These are phyloP conservation scores for Hystrix brachyura DNA, from an alignment of 2,113 vertebrate genomes.

Conservation along the genomic window DNA sequence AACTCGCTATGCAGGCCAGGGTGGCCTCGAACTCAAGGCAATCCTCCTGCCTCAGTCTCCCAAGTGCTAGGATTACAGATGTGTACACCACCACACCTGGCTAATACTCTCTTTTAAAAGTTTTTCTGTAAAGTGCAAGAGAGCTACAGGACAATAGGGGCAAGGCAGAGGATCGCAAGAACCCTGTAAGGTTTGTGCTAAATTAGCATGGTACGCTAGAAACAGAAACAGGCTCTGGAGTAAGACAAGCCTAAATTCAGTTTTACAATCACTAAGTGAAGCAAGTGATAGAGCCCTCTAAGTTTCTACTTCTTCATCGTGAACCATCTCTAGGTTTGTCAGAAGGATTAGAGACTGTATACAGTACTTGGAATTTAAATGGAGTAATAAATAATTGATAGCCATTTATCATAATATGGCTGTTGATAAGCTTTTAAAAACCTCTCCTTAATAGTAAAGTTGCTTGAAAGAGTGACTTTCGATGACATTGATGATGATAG, in stretches of 20 bases:
- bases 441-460: slow-evolving; percentile 8
- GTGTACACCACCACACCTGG: too few relatives aligned
- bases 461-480: slow-evolving; percentile 15
- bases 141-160: not conserved
- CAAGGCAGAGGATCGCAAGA: slow-evolving; percentile 18
- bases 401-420: not conserved
- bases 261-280: slow-evolving; percentile 16
- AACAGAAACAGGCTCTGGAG: slow-evolving; percentile 29
- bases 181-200: slow-evolving; percentile 18
- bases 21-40: too few relatives aligned
- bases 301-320: slow-evolving; percentile 34
- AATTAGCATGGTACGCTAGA: not conserved
- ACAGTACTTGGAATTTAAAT: not conserved
- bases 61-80: too few relatives aligned
- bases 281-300: not conserved
- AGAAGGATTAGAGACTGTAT: slow-evolving; percentile 36
- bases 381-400: slow-evolving; percentile 7
- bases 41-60: too few relatives aligned
- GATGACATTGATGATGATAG: not conserved
- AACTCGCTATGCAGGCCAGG: too few relatives aligned
- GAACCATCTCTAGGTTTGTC: not conserved
- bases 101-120: not conserved
- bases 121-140: slow-evolving; percentile 12
- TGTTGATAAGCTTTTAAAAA: slow-evolving; percentile 23
- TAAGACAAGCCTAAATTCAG: slow-evolving; percentile 29